Percentiles rank a stretch among this genome's conserved stretches.
phyloP scores from a whole-genome alignment of 2,888 invertebrate species.

The Nectonema munidae region DNA sequence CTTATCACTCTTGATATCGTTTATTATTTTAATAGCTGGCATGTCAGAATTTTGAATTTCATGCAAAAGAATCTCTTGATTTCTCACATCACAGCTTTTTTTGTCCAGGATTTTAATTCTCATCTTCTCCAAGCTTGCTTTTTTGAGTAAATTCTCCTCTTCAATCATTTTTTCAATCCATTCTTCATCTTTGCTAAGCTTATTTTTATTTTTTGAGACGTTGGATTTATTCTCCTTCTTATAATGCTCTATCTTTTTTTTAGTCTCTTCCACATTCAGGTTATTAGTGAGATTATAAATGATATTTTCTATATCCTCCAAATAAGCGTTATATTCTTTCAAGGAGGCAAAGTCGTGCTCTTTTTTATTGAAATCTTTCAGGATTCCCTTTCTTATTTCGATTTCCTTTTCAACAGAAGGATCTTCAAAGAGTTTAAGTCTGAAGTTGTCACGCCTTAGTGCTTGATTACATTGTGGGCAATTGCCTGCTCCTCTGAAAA shows the following conservation, averaged over 20 bases:
- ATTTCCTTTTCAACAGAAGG: slow-evolving; percentile 81
- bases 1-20: too few relatives aligned
- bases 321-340: slow-evolving; percentile 64
- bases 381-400: slow-evolving; percentile 53
- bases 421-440: slow-evolving; percentile 82
- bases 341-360: slow-evolving; percentile 58
- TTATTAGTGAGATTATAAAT: slow-evolving; percentile 61
- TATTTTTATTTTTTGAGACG: slow-evolving; percentile 19
- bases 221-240: slow-evolving; percentile 42
- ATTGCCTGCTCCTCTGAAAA: slow-evolving; percentile 70
- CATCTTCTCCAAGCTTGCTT: slow-evolving; percentile 31
- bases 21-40: slow-evolving; percentile 6
- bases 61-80: slow-evolving; percentile 45
- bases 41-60: slow-evolving; percentile 16
- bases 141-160: slow-evolving; percentile 17
- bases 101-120: slow-evolving; percentile 39
- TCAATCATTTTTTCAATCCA: slow-evolving; percentile 34
- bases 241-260: slow-evolving; percentile 56
- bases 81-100: slow-evolving; percentile 20
- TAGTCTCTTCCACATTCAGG: slow-evolving; percentile 52
- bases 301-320: slow-evolving; percentile 67
- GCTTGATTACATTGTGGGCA: slow-evolving; percentile 74
- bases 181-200: slow-evolving; percentile 36
- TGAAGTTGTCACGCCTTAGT: slow-evolving; percentile 50
- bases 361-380: slow-evolving; percentile 48